phyloP scores from a whole-genome alignment of 2,888 invertebrate genomes.

The Protodeltote pygarga region DNA sequence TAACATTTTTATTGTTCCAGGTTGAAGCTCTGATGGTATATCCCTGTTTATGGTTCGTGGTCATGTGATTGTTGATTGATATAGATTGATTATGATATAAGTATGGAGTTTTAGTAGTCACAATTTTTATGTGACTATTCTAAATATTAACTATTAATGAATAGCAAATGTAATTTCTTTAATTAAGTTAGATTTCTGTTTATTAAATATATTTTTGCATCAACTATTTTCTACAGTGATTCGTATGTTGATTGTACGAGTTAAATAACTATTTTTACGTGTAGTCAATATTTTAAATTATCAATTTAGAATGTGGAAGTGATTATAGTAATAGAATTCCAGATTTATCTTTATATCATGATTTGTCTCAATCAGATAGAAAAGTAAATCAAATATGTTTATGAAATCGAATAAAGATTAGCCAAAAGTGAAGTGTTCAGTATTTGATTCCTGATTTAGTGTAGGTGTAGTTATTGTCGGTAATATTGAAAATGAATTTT shows the following conservation, averaged over 20 bases:
- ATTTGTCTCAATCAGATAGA: constrained; percentile 20
- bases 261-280: constrained; percentile 3
- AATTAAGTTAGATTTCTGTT: constrained; percentile 17
- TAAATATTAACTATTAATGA: constrained; percentile 17
- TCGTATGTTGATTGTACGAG: background rate
- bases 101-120: constrained; percentile 23
- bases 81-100: background rate
- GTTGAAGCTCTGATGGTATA: constrained; percentile 37
- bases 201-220: constrained; percentile 20
- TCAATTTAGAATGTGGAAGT: constrained; percentile 18
- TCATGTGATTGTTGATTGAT: constrained; percentile 26
- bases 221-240: constrained; percentile 11
- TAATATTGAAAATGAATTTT: constrained; percentile 39
- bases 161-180: constrained; percentile 5
- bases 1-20: constrained; percentile 54
- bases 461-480: constrained; percentile 43
- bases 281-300: background rate
- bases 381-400: constrained; percentile 46
- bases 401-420: constrained; percentile 58
- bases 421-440: constrained; percentile 74
- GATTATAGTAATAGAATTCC: constrained; percentile 7
- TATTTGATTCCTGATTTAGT: constrained; percentile 64
- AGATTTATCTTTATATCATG: constrained; percentile 10
- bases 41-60: constrained; percentile 28
- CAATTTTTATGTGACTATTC: constrained; percentile 24